These are phyloP conservation scores for Catocala nupta DNA, from an alignment of 2,888 invertebrate species.

Conservation along the genomic window DNA sequence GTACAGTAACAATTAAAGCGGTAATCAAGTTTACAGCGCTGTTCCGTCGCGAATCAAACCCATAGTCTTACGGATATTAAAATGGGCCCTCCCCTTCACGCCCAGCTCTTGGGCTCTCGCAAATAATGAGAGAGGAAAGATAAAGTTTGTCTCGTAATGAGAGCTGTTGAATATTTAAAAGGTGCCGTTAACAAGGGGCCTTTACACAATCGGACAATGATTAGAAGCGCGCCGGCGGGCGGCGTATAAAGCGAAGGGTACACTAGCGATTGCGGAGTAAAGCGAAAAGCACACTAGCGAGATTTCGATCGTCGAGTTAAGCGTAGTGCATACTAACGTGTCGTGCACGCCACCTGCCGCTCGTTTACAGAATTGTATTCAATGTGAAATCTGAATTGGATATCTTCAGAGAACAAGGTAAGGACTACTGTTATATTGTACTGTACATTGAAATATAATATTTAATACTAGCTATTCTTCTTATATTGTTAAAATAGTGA, in stretches of 20 bases:
- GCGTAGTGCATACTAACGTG: too few relatives aligned
- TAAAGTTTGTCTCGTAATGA: constrained; percentile 43
- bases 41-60: constrained; percentile 1
- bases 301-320: background rate
- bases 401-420: too few relatives aligned
- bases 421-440: too few relatives aligned
- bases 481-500: too few relatives aligned
- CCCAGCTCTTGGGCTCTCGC: background rate
- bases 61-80: background rate
- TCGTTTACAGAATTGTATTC: too few relatives aligned
- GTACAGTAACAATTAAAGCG: constrained; percentile 16
- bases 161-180: constrained; percentile 48
- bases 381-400: too few relatives aligned
- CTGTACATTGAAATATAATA: too few relatives aligned
- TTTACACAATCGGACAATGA: constrained; percentile 30
- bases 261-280: background rate
- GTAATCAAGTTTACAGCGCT: constrained; percentile 9
- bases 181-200: constrained; percentile 32
- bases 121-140: constrained; percentile 32
- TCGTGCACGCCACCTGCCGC: too few relatives aligned
- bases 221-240: constrained; percentile 8
- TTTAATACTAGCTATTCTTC: too few relatives aligned
- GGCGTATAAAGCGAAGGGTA: background rate
- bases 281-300: background rate
- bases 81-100: background rate